A percentile compares a stretch with the other conserved stretches of the same genome.
Conservation (phyloP, 2,113 vertebrate genomes). For the Notarius lentiginosus region DNA sequence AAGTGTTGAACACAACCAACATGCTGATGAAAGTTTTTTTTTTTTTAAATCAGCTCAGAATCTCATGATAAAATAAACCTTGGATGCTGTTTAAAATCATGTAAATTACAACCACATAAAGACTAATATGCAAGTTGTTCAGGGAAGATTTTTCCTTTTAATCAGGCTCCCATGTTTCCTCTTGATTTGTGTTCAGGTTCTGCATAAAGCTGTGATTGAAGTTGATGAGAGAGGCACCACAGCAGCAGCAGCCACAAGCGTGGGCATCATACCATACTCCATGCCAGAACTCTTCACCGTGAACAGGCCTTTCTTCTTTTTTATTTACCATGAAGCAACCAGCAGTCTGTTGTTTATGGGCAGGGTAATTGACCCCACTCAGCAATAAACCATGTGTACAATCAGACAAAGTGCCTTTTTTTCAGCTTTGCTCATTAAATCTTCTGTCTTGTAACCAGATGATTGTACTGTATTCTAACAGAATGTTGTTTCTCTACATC, state of each 20-base stretch:
- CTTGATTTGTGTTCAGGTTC: conserved; percentile 68
- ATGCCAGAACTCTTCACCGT: conserved; percentile 74
- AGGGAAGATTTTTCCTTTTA: neutral
- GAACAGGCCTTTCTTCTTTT: conserved; percentile 84
- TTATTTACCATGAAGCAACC: conserved; percentile 85
- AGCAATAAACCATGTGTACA: conserved; percentile 27
- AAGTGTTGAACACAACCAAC: neutral
- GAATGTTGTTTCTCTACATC: neutral
- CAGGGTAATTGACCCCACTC: conserved; percentile 82
- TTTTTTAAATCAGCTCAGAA: neutral
- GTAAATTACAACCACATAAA: neutral
- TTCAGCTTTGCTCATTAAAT: neutral
- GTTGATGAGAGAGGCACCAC: conserved; percentile 84
- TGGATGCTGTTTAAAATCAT: neutral
- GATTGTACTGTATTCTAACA: neutral
- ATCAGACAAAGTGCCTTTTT: neutral
- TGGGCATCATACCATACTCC: conserved; percentile 77
- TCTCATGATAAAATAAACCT: neutral
- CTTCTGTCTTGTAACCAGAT: conserved; percentile 6
- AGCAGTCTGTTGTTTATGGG: conserved; percentile 86
- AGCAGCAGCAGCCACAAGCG: conserved; percentile 72
- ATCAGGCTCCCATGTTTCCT: neutral
- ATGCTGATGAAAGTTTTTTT: neutral
- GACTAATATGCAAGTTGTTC: neutral
- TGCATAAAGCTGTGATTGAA: conserved; percentile 85